phyloP scores from a whole-genome alignment of 1,140 invertebrate species.

The Caenorhabditis latens region DNA sequence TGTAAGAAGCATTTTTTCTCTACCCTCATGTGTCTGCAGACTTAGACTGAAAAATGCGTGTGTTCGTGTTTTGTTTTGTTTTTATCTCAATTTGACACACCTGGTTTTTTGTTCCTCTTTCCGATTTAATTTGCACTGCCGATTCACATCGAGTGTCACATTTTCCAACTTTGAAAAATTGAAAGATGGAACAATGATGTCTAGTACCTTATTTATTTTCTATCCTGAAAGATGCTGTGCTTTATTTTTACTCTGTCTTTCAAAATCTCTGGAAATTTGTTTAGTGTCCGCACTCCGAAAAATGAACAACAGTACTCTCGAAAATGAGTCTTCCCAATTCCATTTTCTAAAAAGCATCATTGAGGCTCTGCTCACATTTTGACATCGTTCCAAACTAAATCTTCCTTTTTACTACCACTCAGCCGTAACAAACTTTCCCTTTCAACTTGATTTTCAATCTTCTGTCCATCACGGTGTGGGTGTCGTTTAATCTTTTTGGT shows the following conservation, averaged over 20 bases:
- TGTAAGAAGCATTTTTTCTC: neutral
- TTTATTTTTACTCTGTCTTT: too few species aligned
- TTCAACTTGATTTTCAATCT: conserved; percentile 10
- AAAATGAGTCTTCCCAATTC: neutral
- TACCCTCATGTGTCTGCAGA: neutral
- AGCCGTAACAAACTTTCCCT: conserved; percentile 36
- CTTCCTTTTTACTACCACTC: neutral
- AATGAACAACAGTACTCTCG: neutral
- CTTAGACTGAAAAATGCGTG: neutral
- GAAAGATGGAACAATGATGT: neutral
- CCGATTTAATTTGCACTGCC: conserved; percentile 27
- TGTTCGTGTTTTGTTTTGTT: conserved; percentile 51
- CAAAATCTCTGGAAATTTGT: too few species aligned
- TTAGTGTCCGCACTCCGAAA: too few species aligned
- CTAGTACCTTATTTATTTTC: neutral
- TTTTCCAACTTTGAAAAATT: conserved; percentile 6
- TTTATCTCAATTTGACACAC: conserved; percentile 24
- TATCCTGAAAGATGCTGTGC: too few species aligned
- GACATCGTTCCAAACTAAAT: neutral
- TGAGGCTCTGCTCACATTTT: neutral
- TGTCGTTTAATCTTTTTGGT: neutral
- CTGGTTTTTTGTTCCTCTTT: neutral
- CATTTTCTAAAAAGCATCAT: conserved; percentile 21
- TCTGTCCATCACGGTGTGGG: neutral
- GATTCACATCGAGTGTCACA: neutral